These are phyloP conservation scores for Porites divaricata DNA, from an alignment of 92 coral and sea anemone genomes.

Conservation along the genomic window DNA sequence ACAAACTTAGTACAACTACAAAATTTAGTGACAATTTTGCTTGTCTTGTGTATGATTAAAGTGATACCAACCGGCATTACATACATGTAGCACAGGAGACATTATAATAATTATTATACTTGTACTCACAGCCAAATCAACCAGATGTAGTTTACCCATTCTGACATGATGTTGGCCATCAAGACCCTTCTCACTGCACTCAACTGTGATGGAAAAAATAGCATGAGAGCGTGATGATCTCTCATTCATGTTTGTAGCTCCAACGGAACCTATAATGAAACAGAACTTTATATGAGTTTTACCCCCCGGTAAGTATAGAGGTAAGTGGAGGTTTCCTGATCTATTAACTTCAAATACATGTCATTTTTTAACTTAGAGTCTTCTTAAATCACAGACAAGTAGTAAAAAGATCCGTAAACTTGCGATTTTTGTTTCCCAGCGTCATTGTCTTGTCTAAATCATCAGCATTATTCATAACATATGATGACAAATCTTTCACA, in stretches of 20 bases:
- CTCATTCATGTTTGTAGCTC: conserved; percentile 98
- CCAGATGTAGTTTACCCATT: conserved; percentile 99
- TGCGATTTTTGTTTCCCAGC: conserved; percentile 96
- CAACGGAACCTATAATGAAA: conserved; percentile 91
- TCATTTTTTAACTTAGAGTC: too few species aligned
- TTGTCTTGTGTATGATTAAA: too few species aligned
- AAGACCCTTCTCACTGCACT: conserved; percentile 95
- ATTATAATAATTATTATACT: too few species aligned
- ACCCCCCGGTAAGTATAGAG: too few species aligned
- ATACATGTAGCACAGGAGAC: too few species aligned
- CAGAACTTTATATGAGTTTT: background rate
- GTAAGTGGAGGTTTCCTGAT: too few species aligned
- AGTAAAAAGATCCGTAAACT: conserved; percentile 31
- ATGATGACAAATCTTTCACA: conserved; percentile 96
- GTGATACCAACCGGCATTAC: background rate
- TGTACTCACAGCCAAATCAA: conserved; percentile 95
- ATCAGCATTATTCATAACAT: conserved; percentile 98
- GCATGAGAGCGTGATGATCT: conserved; percentile 98
- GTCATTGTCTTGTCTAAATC: conserved; percentile 99
- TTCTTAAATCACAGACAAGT: too few species aligned
- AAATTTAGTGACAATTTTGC: too few species aligned
- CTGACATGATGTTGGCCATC: conserved; percentile 99
- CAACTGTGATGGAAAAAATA: conserved; percentile 94
- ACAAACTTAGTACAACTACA: too few species aligned
- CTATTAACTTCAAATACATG: too few species aligned